These are phyloP conservation scores for Arctia plantaginis DNA, from an alignment of 2,888 invertebrate species.

Conservation along the genomic window DNA sequence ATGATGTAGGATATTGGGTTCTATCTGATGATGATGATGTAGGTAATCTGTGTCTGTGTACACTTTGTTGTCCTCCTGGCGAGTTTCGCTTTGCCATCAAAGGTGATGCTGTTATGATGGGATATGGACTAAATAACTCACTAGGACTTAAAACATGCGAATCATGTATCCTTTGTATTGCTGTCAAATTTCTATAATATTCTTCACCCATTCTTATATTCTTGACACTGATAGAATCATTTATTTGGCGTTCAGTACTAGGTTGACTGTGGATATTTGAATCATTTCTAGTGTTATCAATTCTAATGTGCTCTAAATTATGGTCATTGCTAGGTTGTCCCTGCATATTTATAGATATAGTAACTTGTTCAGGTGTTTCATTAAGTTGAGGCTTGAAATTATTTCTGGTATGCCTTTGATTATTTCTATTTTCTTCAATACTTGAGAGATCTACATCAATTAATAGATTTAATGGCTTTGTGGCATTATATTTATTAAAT, in stretches of 20 bases:
- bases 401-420: background rate
- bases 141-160: too few relatives aligned
- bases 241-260: background rate
- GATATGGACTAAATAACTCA: too few relatives aligned
- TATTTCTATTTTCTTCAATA: background rate
- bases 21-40: background rate
- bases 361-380: too few relatives aligned
- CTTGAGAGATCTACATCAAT: conserved; percentile 31
- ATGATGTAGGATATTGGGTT: background rate
- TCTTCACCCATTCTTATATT: too few relatives aligned
- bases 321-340: background rate
- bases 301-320: background rate
- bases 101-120: too few relatives aligned
- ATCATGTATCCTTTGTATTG: too few relatives aligned
- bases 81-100: too few relatives aligned
- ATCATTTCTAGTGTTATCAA: background rate
- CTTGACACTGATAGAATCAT: background rate
- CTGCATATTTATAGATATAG: background rate
- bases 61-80: background rate
- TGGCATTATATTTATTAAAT: conserved; percentile 29
- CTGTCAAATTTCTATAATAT: too few relatives aligned
- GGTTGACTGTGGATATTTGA: background rate
- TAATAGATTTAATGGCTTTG: conserved; percentile 21
- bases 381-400: background rate
- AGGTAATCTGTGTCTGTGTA: background rate